These are phyloP conservation scores for Heliothis subflexa DNA, from an alignment of 1,140 invertebrate genomes.

Conservation along the genomic window DNA sequence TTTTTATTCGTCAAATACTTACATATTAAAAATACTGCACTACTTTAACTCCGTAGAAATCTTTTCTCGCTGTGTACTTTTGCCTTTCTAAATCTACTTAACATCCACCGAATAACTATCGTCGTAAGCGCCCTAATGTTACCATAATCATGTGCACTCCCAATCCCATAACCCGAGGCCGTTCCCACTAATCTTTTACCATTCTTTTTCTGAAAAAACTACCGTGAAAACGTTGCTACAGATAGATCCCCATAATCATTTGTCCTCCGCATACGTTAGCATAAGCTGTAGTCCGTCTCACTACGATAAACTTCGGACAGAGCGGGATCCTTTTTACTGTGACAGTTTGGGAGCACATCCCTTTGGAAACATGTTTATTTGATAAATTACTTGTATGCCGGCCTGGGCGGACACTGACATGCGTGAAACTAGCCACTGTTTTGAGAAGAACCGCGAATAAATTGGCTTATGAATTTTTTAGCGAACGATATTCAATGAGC, in stretches of 20 bases:
- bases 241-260: slow-evolving; percentile 35
- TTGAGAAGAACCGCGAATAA: slow-evolving; percentile 22
- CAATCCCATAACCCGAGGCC: slow-evolving; percentile 21
- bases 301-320: slow-evolving; percentile 27
- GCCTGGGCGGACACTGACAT: slow-evolving; percentile 19
- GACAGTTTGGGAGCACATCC: slow-evolving; percentile 33
- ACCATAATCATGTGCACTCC: slow-evolving; percentile 5
- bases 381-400: slow-evolving; percentile 41
- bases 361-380: slow-evolving; percentile 44
- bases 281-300: slow-evolving; percentile 30
- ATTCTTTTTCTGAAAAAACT: slow-evolving; percentile 24
- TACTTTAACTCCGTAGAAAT: too few species aligned
- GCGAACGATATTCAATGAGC: slow-evolving; percentile 29
- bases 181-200: slow-evolving; percentile 22
- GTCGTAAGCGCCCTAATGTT: too few species aligned
- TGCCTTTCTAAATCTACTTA: too few species aligned
- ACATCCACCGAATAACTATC: too few species aligned
- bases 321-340: slow-evolving; percentile 33
- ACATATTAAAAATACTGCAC: neutral
- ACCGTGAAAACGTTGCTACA: slow-evolving; percentile 9
- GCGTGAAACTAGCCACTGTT: slow-evolving; percentile 28
- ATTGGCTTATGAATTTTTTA: slow-evolving; percentile 39
- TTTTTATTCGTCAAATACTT: neutral
- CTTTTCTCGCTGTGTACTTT: too few species aligned
- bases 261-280: slow-evolving; percentile 32